Evolutionary conservation across 2,113 vertebrate genomes (phyloP), one percentile per base, ranked within the genome.

Genomic region (Galeopterus variegatus): DNA sequence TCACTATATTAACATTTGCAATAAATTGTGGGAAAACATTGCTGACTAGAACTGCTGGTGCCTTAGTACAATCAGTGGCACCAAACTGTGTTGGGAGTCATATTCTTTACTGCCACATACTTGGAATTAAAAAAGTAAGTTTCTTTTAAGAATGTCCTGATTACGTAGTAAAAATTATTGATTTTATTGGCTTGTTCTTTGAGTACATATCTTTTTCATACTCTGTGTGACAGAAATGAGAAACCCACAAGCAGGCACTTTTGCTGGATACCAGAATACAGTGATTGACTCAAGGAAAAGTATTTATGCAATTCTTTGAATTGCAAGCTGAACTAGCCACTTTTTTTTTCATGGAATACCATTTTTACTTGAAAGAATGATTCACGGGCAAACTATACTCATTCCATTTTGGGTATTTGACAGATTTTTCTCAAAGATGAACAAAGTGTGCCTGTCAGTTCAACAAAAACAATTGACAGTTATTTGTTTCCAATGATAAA

Each of bases 341-440:
- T 64, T 76, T 41, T 3, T 3, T 82, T 65, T 81, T 41, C 10
- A 3, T 82, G 21, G 41, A 91, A 88, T 75, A 69, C 7, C 6
- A 52, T 58, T 72, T 60, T 91, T 77, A 90, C 56, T 87, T 80
- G 73, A 93, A 81, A 93, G 60, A 90, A 48, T 95, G 56, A 91
- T 14, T 82, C 8, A 76, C 23, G 28, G 15, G 69, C 45, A 81
- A 33, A 48, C 79, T 84, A 6, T 62, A 13, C 56, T 87, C 77
- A 60, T 60, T 95, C 26, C 48, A 19, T 36, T 50, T 90, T 76
- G 23, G 4, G 50, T 90, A 82, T 87, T 86, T 87, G 23, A 64
- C 31, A 86, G 26, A 75, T 28, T 75, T 95, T 93, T 96, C 81
- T 90, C 12, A 95, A 82, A 95, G 67, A 54, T 31, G 48, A 89